Evolutionary conservation across 2,797 vertebrate species (phyloP).

Genomic region (Sandelia bainsii): DNA sequence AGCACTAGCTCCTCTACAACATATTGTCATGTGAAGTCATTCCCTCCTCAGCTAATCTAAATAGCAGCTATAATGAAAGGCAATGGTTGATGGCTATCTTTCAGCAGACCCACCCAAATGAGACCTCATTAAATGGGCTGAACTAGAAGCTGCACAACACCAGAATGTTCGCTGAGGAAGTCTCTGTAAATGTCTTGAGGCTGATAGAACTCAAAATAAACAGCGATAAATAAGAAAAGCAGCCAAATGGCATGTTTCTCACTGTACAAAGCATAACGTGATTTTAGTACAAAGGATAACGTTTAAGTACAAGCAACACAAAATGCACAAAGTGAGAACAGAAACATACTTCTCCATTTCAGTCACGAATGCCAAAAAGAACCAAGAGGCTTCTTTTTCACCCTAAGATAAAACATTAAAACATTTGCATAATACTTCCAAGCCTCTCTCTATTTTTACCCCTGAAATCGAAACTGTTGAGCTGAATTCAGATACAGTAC

Average conservation of each 20-base stretch:
- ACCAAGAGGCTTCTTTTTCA: slow-evolving; percentile 56
- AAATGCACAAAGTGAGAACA: slow-evolving; percentile 52
- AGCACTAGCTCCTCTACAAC: slow-evolving; percentile 13
- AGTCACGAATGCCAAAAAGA: slow-evolving; percentile 67
- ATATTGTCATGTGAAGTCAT: slow-evolving; percentile 33
- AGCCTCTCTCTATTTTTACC: slow-evolving; percentile 71
- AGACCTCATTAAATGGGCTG: slow-evolving; percentile 69
- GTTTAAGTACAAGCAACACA: slow-evolving; percentile 62
- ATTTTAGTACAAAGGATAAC: slow-evolving; percentile 64
- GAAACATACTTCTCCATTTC: slow-evolving; percentile 63
- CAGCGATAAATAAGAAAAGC: slow-evolving; percentile 51
- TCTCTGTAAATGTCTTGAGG: slow-evolving; percentile 61
- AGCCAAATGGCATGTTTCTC: slow-evolving; percentile 57
- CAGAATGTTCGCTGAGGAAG: slow-evolving; percentile 60
- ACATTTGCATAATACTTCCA: slow-evolving; percentile 75
- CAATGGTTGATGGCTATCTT: slow-evolving; percentile 75
- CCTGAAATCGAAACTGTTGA: slow-evolving; percentile 51
- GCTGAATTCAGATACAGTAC: slow-evolving; percentile 33
- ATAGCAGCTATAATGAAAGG: slow-evolving; percentile 71
- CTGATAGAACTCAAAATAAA: slow-evolving; percentile 67
- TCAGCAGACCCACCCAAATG: slow-evolving; percentile 71
- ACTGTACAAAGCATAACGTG: slow-evolving; percentile 59
- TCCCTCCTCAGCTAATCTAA: slow-evolving; percentile 57
- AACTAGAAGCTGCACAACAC: slow-evolving; percentile 53
- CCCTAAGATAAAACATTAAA: slow-evolving; percentile 75